Percentiles rank a stretch among this genome's conserved stretches.
phyloP scores from a whole-genome alignment of 1,140 invertebrate species.

The Drosophila prosaltans region DNA sequence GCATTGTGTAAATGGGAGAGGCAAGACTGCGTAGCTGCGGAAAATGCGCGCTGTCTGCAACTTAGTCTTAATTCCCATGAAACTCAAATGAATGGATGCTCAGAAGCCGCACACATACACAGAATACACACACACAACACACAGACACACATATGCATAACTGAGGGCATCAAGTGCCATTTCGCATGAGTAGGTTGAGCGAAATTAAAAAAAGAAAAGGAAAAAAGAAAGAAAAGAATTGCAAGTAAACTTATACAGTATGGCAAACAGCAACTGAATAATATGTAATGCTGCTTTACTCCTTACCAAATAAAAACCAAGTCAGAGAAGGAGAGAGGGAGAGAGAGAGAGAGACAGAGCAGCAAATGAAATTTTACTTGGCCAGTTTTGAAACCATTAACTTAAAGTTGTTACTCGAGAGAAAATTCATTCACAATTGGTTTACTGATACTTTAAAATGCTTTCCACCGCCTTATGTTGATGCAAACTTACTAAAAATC shows the following conservation, averaged over 20 bases:
- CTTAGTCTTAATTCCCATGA: conserved; percentile 75
- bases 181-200: conserved; percentile 72
- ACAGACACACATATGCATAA: conserved; percentile 35
- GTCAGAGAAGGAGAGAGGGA: background rate
- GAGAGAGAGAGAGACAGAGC: conserved; percentile 26
- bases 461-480: conserved; percentile 15
- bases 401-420: background rate
- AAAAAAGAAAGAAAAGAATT: conserved; percentile 46
- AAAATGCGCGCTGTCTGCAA: conserved; percentile 47
- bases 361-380: conserved; percentile 61
- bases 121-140: conserved; percentile 7
- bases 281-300: conserved; percentile 44
- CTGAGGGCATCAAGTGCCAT: conserved; percentile 74
- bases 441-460: background rate
- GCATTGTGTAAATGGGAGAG: conserved; percentile 33
- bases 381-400: conserved; percentile 6
- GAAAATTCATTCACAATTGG: conserved; percentile 34
- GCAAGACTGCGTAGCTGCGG: conserved; percentile 13
- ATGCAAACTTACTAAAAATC: conserved; percentile 1
- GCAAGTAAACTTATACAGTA: conserved; percentile 54
- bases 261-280: conserved; percentile 25
- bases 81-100: conserved; percentile 52
- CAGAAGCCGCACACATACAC: conserved; percentile 32
- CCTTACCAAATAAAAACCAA: conserved; percentile 25
- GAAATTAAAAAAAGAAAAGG: conserved; percentile 61